Conservation (phyloP, 1,140 invertebrate species). For the Polypedilum vanderplanki region DNA sequence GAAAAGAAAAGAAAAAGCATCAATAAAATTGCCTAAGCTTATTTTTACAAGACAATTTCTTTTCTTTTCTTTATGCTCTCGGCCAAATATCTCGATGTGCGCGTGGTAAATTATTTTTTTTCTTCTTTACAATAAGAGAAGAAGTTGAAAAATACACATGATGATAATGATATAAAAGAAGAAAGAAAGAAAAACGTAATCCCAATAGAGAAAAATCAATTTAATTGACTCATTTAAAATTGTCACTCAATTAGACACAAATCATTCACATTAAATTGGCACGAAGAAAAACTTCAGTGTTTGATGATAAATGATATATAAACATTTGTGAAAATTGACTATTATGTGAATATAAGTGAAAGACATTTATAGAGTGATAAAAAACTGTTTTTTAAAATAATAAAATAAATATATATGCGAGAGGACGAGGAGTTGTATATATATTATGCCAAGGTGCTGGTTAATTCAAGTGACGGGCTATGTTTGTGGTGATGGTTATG, state of each 20-base stretch:
- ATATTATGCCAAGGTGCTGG: slow-evolving; percentile 28
- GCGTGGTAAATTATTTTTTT: no score
- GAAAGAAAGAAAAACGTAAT: neutral
- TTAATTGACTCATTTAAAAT: slow-evolving; percentile 1
- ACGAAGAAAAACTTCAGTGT: neutral
- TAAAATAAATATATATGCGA: neutral
- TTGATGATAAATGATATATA: neutral
- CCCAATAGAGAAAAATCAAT: neutral
- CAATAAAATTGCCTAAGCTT: no score
- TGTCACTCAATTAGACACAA: neutral
- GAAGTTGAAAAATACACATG: no score
- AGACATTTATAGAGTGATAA: neutral
- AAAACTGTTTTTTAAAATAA: neutral
- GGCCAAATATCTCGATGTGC: no score
- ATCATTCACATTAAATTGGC: neutral
- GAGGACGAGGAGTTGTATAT: neutral
- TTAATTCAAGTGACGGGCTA: slow-evolving; percentile 23
- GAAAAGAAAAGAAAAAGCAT: neutral
- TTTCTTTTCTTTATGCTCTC: no score
- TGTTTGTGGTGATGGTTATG: slow-evolving; percentile 28
- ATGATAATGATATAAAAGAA: neutral
- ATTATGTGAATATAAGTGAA: neutral
- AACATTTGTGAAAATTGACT: neutral
- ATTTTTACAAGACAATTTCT: no score
- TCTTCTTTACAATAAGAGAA: no score